Percentiles rank a stretch among this genome's conserved stretches.
phyloP scores from a whole-genome alignment of 2,888 invertebrate genomes.

The Nebria salina region DNA sequence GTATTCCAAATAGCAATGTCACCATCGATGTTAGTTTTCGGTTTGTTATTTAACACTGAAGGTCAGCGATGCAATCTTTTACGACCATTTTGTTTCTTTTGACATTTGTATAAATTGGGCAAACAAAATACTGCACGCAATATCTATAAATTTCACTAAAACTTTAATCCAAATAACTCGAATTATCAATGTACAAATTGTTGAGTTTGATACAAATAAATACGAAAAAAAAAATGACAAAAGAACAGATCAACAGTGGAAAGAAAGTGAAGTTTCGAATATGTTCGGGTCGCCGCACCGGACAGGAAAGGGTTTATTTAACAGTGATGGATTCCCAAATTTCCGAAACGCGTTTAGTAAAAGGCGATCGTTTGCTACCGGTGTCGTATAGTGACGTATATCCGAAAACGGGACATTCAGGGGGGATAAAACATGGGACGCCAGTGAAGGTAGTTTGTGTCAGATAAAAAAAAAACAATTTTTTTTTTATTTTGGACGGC shows the following conservation, averaged over 20 bases:
- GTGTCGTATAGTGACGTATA: neutral
- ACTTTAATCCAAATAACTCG: too few species aligned
- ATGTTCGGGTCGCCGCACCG: neutral
- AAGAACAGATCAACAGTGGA: neutral
- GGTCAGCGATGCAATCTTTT: too few species aligned
- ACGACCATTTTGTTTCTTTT: too few species aligned
- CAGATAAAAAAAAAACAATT: neutral
- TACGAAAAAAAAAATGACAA: neutral
- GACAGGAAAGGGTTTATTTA: neutral
- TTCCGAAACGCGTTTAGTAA: constrained; percentile 1
- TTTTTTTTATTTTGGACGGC: neutral
- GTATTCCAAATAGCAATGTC: too few species aligned
- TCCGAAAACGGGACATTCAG: neutral
- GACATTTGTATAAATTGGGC: too few species aligned
- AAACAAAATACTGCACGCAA: too few species aligned
- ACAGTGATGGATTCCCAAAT: constrained; percentile 1
- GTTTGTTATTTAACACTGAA: too few species aligned
- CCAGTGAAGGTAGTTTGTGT: neutral
- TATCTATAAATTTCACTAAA: too few species aligned
- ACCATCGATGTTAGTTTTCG: too few species aligned
- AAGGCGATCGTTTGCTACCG: neutral
- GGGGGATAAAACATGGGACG: neutral
- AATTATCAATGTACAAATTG: neutral
- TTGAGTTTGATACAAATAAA: neutral
- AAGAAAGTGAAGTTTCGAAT: neutral